Evolutionary conservation across 2,888 invertebrate species (phyloP), one percentile per base, ranked within the genome.

Genomic region (Ormyrus pomaceus): DNA sequence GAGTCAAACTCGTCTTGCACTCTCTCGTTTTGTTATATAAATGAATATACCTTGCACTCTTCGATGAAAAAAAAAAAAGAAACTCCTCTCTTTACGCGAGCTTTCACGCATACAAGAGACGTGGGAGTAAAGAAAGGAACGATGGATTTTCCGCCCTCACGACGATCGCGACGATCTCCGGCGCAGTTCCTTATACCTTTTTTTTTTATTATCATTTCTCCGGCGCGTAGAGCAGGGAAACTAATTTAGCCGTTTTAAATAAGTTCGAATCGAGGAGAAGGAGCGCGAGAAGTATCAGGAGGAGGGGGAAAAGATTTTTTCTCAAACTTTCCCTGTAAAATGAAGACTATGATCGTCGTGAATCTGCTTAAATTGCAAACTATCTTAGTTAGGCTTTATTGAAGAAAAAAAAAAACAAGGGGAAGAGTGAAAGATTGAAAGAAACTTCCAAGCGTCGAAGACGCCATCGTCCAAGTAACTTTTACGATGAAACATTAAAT

Each of bases 391-490:
- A 87, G 86, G 83, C 83, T 86, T 83, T 84, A 83, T 84, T 84
- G 79, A 83, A 78, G 73, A 69, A 82, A 79, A 69, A 71, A 62
- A 61, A 66, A 78, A 82, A 81, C 34, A 77, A 82, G 68, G 80
- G 68, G 68, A 83, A 79, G 74, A 70, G 77, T 69, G 64, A 77
- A 81, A 78, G 80, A 79, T 80, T 70, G 58, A 83, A 83, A 81
- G 79, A 85, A 86, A 87, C 88, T 88, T 89, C 87, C 88, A 87
- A 88, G 88, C 85, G 90, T 89, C 87, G 64, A 83, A 87, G 87
- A 89, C 88, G 87, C 87, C 87, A 87, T 89, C 88, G 90, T 89
- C 89, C 90, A 90, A 86, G 85, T 89, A 89, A 88, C 83, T 88
- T 85, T 88, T 89, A 90, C 87, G 86, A 86, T 86, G 85, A 84